Evolutionary conservation across 2,113 vertebrate species (phyloP).

Genomic region (Eurystomus gularis): DNA sequence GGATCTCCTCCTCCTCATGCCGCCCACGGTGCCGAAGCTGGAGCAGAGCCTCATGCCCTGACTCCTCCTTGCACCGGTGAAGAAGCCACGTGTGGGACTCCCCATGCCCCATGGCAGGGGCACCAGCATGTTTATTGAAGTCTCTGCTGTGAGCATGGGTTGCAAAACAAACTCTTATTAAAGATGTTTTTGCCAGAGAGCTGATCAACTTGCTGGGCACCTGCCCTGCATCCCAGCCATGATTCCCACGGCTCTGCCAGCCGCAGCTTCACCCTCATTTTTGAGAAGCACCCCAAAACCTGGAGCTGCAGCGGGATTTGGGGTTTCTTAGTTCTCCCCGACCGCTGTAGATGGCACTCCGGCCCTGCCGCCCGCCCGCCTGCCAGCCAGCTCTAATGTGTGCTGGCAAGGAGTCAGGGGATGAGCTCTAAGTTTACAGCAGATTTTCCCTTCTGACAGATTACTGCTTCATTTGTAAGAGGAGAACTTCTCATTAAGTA

Average conservation of each 20-base stretch:
- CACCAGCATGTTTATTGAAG: not conserved
- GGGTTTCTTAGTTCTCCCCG: not conserved
- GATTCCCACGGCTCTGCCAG: rapidly evolving
- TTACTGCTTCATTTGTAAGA: constrained; percentile 48
- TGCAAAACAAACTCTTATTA: not conserved
- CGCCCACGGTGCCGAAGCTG: not conserved
- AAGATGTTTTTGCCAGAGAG: not conserved
- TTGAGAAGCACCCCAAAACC: not conserved
- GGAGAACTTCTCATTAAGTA: constrained; percentile 53
- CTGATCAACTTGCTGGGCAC: not conserved
- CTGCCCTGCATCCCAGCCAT: not conserved
- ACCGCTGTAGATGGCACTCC: constrained; percentile 45
- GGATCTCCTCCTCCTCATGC: not conserved
- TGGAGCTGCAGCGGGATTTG: not conserved
- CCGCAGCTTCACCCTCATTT: not conserved
- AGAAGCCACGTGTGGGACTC: not conserved
- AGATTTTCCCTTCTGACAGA: constrained; percentile 56
- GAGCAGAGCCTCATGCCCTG: not conserved
- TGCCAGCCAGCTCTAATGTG: not conserved
- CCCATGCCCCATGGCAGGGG: rapidly evolving
- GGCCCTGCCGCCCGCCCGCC: not conserved
- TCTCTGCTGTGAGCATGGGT: not conserved
- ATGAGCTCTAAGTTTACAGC: constrained; percentile 40
- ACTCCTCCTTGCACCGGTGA: not conserved
- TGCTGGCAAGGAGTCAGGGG: constrained; percentile 6